Evolutionary conservation across 1,140 invertebrate genomes (phyloP), one percentile per base, ranked within the genome.

Genomic region (Aplysia californica): DNA sequence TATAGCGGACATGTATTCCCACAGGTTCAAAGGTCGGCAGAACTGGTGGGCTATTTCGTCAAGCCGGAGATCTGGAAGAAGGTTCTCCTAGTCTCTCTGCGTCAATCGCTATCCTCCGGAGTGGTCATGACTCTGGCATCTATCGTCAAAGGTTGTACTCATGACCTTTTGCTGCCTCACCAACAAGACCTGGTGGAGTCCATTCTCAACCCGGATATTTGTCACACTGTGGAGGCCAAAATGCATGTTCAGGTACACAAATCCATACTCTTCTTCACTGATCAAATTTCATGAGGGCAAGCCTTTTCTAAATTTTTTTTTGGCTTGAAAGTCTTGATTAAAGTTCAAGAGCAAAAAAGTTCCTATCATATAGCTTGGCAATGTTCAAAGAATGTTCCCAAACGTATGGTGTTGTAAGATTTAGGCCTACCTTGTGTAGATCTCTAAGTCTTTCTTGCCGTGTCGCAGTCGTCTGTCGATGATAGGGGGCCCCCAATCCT

Each of bases 21-120:
- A 31, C 67, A 92, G 92, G 86, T 92, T 61, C 86, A 92, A 69
- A 89, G 88, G 69, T 91, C 93, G 31, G 92, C 93, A 6, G 92
- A 94, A 83, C 90, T 94, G 10, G 91, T 95, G 75, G 94, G 94
- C 26, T 94, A 94, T 84, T 95, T 95, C 90, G 92, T 95, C 3
- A 68, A 83, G 35, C 82, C 85, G 21, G 86, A 88, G 38, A 80
- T 87, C 31, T 90, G 89, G 89, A 82, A 78, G 77, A 87, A 86
- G 64, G 50, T 89, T 65, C 75, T 89, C 10, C 65, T 87, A 59
- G 64, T 70, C 10, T 71, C 79, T 44, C 77, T 90, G 0, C 80
- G 81, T 23, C 67, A 75, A 20, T 78, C 77, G 6, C 87, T 87
- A 72, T 81, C 80, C 33, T 80, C 80, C 61, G 81, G 83, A 26